Evolutionary conservation across 1,140 invertebrate species (phyloP).

Genomic region (Diuraphis noxia): DNA sequence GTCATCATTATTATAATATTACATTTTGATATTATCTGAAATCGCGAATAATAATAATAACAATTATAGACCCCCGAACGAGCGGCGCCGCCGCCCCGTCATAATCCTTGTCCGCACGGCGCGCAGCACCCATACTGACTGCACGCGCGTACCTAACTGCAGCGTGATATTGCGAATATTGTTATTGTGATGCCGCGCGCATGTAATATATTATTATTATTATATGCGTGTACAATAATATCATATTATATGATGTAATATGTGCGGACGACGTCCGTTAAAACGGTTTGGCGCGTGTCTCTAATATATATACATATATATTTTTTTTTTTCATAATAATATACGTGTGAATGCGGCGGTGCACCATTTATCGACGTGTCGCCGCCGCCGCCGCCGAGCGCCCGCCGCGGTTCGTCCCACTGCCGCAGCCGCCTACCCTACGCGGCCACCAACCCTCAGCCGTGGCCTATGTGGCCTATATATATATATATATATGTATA

Average conservation of each 20-base stretch:
- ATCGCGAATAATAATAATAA: not conserved
- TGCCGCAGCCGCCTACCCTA: not conserved
- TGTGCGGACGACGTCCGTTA: not conserved
- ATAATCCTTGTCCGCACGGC: not conserved
- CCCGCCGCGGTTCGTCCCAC: not conserved
- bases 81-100: not conserved
- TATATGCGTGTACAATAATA: not conserved
- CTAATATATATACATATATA: too few relatives aligned
- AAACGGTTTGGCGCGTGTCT: slow-evolving; percentile 16
- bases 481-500: too few relatives aligned
- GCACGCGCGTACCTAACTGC: not conserved
- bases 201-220: too few relatives aligned
- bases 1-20: not conserved
- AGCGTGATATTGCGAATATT: not conserved
- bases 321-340: not conserved
- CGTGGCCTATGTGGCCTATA: too few relatives aligned
- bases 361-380: slow-evolving; percentile 38
- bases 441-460: not conserved
- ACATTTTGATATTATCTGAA: not conserved
- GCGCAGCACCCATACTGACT: not conserved
- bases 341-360: slow-evolving; percentile 23
- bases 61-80: not conserved
- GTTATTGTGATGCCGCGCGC: not conserved
- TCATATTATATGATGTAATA: not conserved
- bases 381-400: not conserved